Evolutionary conservation across 2,113 vertebrate species (phyloP).

Genomic region (Danionella cerebrum): DNA sequence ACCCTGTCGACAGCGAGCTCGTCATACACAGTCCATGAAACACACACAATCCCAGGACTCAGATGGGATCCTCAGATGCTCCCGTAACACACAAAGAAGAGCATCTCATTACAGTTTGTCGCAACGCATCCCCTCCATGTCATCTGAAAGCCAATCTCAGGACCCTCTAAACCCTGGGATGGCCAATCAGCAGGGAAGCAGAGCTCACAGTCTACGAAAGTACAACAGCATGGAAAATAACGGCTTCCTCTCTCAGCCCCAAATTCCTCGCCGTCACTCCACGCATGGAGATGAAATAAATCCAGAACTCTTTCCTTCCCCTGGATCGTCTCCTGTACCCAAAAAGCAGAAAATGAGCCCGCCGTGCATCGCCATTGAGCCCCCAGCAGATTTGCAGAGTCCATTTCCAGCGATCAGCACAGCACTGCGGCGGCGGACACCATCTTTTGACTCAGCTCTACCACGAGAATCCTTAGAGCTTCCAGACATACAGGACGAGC

Average conservation of each 20-base stretch:
- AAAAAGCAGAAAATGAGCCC: conserved; percentile 91
- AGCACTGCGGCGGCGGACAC: conserved; percentile 77
- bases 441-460: conserved; percentile 73
- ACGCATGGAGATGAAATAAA: conserved; percentile 42
- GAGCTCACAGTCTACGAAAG: conserved; percentile 59
- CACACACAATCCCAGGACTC: conserved; percentile 46
- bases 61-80: no score
- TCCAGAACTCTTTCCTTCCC: conserved; percentile 30
- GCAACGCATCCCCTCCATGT: conserved; percentile 36
- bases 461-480: conserved; percentile 65
- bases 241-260: conserved; percentile 61
- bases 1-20: conserved; percentile 31
- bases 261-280: conserved; percentile 60
- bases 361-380: conserved; percentile 76
- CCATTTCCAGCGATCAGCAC: conserved; percentile 63
- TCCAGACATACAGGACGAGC: conserved; percentile 53
- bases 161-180: conserved; percentile 54
- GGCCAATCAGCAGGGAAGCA: conserved; percentile 35
- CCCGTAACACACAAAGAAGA: conserved; percentile 60
- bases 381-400: conserved; percentile 68
- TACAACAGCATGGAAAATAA: conserved; percentile 61
- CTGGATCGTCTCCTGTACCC: conserved; percentile 60
- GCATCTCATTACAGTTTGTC: conserved; percentile 49
- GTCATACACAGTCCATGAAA: conserved; percentile 29
- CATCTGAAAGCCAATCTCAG: conserved; percentile 38